Evolutionary conservation across 1,140 invertebrate genomes (phyloP).

Genomic region (Ceratoteleas bidentatus): DNA sequence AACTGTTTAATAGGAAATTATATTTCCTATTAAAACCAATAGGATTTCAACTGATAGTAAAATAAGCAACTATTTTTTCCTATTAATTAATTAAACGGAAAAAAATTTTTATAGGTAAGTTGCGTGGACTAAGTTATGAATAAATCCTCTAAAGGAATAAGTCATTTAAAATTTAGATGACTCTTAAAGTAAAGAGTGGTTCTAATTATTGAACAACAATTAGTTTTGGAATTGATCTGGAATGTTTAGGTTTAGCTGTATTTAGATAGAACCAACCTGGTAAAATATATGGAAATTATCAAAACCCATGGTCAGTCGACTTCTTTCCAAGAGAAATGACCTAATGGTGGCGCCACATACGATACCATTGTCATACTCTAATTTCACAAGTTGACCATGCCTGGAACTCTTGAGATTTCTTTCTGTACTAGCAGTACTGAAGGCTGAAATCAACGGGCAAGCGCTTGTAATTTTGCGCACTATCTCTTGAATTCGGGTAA

Average conservation of each 20-base stretch:
- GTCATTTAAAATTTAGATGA: no score
- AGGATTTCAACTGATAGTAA: no score
- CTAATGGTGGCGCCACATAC: slow-evolving; percentile 85
- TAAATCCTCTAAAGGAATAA: no score
- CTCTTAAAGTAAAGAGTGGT: no score
- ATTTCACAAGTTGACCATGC: slow-evolving; percentile 81
- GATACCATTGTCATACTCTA: slow-evolving; percentile 82
- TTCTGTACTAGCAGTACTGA: slow-evolving; percentile 84
- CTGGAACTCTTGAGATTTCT: slow-evolving; percentile 84
- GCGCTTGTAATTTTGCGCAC: slow-evolving; percentile 66
- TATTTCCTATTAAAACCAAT: no score
- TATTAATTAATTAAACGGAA: no score
- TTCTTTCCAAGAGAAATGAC: slow-evolving; percentile 84
- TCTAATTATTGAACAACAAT: no score
- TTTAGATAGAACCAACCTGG: slow-evolving; percentile 71
- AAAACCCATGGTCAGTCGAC: slow-evolving; percentile 81
- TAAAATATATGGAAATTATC: slow-evolving; percentile 84
- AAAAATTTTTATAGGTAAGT: no score
- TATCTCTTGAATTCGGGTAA: slow-evolving; percentile 27
- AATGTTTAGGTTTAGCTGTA: not conserved
- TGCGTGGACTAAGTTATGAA: no score
- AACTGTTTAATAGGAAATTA: no score
- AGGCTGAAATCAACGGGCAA: slow-evolving; percentile 69
- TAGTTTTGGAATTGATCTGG: no score
- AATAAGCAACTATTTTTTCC: no score